These are phyloP conservation scores for Diorhabda elongata DNA, from an alignment of 1,140 invertebrate genomes.

Conservation along the genomic window DNA sequence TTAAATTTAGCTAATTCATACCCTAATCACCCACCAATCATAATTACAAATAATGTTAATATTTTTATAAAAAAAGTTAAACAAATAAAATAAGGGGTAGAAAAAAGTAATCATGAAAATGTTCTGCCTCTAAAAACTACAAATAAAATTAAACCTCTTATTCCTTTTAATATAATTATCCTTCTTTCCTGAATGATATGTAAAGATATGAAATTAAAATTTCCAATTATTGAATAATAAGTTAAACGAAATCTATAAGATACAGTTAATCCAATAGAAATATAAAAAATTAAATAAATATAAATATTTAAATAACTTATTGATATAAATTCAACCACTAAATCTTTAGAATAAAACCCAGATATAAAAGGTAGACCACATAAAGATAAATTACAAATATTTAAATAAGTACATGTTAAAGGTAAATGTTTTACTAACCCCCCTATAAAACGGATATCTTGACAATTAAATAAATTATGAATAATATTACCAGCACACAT, in stretches of 20 bases:
- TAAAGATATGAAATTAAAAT: slow-evolving; percentile 48
- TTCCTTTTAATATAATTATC: slow-evolving; percentile 49
- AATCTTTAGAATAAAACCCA: slow-evolving; percentile 64
- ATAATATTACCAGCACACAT: slow-evolving; percentile 58
- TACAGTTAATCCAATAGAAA: slow-evolving; percentile 54
- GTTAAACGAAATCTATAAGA: slow-evolving; percentile 54
- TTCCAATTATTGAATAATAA: slow-evolving; percentile 51
- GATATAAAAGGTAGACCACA: slow-evolving; percentile 56
- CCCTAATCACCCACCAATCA: no score
- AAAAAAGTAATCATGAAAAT: no score
- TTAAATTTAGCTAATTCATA: no score
- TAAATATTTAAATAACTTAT: slow-evolving; percentile 51
- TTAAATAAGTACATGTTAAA: slow-evolving; percentile 50
- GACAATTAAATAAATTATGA: slow-evolving; percentile 56
- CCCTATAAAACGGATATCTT: slow-evolving; percentile 61
- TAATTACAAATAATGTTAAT: no score
- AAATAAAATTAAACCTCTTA: no score
- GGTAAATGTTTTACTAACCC: slow-evolving; percentile 45
- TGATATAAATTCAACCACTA: slow-evolving; percentile 56
- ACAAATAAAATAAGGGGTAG: no score
- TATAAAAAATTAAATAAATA: slow-evolving; percentile 52
- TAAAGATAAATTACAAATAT: slow-evolving; percentile 53
- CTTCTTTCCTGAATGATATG: slow-evolving; percentile 50
- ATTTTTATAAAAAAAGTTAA: no score
- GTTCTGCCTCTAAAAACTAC: no score